Base-by-base conservation (phyloP, 2,113 vertebrate species). In the Pelusios castaneus region DNA sequence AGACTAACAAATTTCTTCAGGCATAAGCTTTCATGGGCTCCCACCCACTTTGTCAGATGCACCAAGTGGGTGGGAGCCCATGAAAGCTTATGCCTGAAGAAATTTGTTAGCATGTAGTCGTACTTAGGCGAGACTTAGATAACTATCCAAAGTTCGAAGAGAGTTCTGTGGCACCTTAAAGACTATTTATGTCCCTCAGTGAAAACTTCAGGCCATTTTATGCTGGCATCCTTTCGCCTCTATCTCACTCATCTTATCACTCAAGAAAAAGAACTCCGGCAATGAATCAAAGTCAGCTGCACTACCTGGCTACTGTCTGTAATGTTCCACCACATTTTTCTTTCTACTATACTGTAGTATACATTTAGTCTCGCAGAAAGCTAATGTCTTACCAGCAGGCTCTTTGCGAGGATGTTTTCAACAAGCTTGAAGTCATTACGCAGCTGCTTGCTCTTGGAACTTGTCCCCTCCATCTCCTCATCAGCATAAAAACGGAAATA, bases 401-500 rank as follows among this genome's bases (percentile, higher is more conserved):
- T 98, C 97, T 99, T 99, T 95, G 98, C 99, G 90, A 99, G 94
- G 94, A 99, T 99, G 97, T 99, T 99, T 98, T 99, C 99, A 58
- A 99, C 98, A 1, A 99, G 98, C 91, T 98, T 99, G 98, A 99
- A 99, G 97, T 99, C 99, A 2, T 98, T 99, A 87, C 99, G 98
- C 21, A 99, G 98, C 88, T 99, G 99, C 93, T 99, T 99, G 98
- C 97, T 99, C 98, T 99, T 99, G 91, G 97, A 97, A 97, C 99
- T 98, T 8, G 98, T 99, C 51, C 99, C 99, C 92, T 99, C 99
- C 63, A 98, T 99, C 97, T 99, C 99, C 94, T 99, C 99, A 17
- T 99, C 99, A 0, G 99, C 99, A 1, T 99, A 99, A 97, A 99
- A 99, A 63, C 99, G 99, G 98, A 99, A 99, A 96, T 99, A 99